A percentile compares a stretch with the other conserved stretches of the same genome.
Conservation (phyloP, 92 coral and sea anemone species). For the Virgularia gustaviana region DNA sequence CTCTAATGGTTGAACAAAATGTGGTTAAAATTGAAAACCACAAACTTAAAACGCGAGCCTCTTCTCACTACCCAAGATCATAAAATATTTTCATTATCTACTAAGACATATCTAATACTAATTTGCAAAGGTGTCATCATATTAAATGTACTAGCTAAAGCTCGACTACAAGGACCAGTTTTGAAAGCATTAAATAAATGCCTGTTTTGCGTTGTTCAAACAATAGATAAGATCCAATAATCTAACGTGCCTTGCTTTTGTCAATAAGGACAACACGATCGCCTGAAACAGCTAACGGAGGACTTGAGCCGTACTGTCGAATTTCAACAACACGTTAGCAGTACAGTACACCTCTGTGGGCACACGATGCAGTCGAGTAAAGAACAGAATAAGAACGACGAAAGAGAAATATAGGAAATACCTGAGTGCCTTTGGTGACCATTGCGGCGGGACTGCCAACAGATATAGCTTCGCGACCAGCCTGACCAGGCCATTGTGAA, state of each 20-base stretch:
- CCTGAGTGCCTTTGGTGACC: slow-evolving; percentile 95
- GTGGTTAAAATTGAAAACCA: too few species aligned
- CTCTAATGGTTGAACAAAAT: too few species aligned
- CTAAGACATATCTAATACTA: too few species aligned
- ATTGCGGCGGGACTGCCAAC: slow-evolving; percentile 76
- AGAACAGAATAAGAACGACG: background rate
- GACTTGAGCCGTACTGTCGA: too few species aligned
- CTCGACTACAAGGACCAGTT: background rate
- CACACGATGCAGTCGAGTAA: too few species aligned
- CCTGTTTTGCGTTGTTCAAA: background rate
- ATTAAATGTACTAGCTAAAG: background rate
- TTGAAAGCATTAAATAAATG: background rate
- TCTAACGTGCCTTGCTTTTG: background rate
- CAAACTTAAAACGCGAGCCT: too few species aligned
- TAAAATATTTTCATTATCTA: too few species aligned
- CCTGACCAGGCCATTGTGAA: slow-evolving; percentile 99
- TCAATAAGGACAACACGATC: background rate
- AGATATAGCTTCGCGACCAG: slow-evolving; percentile 62
- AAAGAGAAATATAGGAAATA: slow-evolving; percentile 22
- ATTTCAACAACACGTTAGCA: too few species aligned
- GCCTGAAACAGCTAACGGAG: too few species aligned
- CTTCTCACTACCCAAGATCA: too few species aligned
- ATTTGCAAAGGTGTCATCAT: too few species aligned
- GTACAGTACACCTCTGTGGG: too few species aligned
- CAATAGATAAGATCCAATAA: background rate